Conservation (phyloP, 2,113 vertebrate species). For the Agapornis roseicollis region DNA sequence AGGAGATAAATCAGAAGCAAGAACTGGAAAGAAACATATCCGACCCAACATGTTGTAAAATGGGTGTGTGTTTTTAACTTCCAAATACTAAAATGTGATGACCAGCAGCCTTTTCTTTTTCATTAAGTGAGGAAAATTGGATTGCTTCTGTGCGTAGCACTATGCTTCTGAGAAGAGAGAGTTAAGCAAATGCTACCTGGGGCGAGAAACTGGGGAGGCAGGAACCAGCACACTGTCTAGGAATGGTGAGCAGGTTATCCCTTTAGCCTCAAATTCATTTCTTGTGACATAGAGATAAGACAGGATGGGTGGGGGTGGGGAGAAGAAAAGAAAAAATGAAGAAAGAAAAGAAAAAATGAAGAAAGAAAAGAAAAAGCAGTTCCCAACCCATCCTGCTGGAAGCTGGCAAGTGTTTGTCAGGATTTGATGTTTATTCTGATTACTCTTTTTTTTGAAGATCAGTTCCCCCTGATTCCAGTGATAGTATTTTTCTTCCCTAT, state of each 20-base stretch:
- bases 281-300: neutral
- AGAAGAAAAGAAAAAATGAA: neutral
- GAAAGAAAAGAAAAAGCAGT: neutral
- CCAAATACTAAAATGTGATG: neutral
- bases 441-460: neutral
- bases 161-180: accelerated
- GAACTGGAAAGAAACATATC: neutral
- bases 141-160: accelerated
- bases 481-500: neutral
- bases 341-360: neutral
- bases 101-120: neutral
- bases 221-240: neutral
- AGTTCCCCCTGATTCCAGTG: neutral
- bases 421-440: neutral
- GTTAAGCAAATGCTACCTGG: neutral
- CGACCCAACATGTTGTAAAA: neutral
- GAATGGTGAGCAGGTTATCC: accelerated
- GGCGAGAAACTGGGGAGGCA: neutral
- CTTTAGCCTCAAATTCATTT: neutral
- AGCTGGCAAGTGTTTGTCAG: neutral
- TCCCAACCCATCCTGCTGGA: neutral
- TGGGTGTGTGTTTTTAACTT: neutral
- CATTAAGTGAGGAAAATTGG: neutral
- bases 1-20: neutral
- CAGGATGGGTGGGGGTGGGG: too few species aligned